phyloP scores from a whole-genome alignment of 2,888 invertebrate genomes.

The Morinoia aosen region DNA sequence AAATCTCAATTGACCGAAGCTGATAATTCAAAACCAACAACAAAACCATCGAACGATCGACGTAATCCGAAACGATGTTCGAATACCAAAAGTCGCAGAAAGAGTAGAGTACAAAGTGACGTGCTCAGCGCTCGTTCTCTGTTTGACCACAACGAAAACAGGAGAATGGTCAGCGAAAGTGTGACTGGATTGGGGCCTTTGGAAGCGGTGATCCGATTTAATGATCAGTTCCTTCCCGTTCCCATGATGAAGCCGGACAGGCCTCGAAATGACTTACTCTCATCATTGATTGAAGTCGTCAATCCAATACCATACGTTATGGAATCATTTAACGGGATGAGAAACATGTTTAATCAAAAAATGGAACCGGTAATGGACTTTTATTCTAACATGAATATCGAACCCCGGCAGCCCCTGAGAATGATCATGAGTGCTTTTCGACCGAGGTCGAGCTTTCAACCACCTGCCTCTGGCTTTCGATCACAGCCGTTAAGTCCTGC shows the following conservation, averaged over 20 bases:
- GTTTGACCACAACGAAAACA: slow-evolving; percentile 6
- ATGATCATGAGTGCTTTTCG: neutral
- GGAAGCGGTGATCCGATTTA: neutral
- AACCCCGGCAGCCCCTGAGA: neutral
- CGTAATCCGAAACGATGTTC: neutral
- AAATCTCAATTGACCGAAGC: neutral
- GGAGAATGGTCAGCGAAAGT: neutral
- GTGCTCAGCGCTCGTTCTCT: neutral
- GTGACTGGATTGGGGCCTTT: neutral
- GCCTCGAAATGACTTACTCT: slow-evolving; percentile 19
- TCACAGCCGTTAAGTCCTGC: neutral
- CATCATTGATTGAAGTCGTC: neutral
- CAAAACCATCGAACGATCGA: neutral
- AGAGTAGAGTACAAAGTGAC: neutral
- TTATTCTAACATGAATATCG: slow-evolving; percentile 25
- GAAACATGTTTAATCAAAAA: slow-evolving; percentile 38
- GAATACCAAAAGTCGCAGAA: neutral
- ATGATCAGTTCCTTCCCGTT: slow-evolving; percentile 3
- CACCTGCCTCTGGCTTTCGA: neutral
- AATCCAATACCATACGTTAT: slow-evolving; percentile 27
- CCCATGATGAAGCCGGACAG: slow-evolving; percentile 10
- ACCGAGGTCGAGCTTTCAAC: neutral
- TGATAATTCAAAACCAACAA: neutral
- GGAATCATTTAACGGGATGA: slow-evolving; percentile 17
- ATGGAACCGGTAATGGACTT: slow-evolving; percentile 24